Evolutionary conservation across 1,140 invertebrate species (phyloP).

Genomic region (Chrysoperla carnea): DNA sequence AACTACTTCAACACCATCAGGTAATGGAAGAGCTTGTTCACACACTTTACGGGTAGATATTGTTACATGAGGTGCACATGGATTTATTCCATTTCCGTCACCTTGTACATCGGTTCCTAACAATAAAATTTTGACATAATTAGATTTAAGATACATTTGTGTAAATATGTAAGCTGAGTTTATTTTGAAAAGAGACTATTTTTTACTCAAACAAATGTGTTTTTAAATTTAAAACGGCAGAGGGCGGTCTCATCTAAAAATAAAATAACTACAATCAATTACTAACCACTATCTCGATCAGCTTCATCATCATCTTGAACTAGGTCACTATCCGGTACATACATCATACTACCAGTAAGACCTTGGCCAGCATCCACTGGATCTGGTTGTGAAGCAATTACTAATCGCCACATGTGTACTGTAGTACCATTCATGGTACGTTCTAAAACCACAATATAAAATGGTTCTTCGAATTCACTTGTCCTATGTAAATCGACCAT

Average conservation of each 20-base stretch:
- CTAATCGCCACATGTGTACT: constrained; percentile 89
- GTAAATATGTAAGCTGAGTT: too few relatives aligned
- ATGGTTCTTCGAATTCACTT: constrained; percentile 81
- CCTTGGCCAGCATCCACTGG: constrained; percentile 27
- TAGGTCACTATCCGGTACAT: constrained; percentile 75
- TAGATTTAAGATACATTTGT: too few relatives aligned
- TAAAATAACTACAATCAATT: constrained; percentile 1
- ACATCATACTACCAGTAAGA: constrained; percentile 60
- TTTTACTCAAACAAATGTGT: too few relatives aligned
- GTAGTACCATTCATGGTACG: constrained; percentile 66
- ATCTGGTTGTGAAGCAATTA: constrained; percentile 69
- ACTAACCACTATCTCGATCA: constrained; percentile 7
- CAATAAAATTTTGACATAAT: constrained; percentile 4
- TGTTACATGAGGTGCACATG: constrained; percentile 33
- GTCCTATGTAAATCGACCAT: constrained; percentile 79
- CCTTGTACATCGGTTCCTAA: constrained; percentile 8
- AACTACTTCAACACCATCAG: constrained; percentile 78
- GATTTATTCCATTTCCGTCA: constrained; percentile 6
- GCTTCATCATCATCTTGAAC: constrained; percentile 67
- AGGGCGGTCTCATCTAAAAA: too few relatives aligned
- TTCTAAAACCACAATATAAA: constrained; percentile 87
- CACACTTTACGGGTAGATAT: constrained; percentile 58
- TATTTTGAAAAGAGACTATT: too few relatives aligned
- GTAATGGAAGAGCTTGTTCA: constrained; percentile 67
- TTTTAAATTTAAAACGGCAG: too few relatives aligned